Evolutionary conservation across 2,797 vertebrate genomes (phyloP).

Genomic region (Xenentodon cancila): DNA sequence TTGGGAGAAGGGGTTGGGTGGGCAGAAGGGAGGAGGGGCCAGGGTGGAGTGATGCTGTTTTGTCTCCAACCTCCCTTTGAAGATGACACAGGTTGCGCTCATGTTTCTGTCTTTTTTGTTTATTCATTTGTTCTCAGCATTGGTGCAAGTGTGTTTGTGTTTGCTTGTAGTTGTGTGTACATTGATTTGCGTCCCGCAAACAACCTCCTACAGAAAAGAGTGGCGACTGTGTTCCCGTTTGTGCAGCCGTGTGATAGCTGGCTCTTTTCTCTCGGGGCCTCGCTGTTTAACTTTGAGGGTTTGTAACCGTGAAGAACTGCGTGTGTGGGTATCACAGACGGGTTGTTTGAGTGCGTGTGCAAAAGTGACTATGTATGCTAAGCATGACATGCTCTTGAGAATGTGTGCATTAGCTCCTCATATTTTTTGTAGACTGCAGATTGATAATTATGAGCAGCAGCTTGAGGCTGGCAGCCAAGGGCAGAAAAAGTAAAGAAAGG

Average conservation of each 20-base stretch:
- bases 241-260: slow-evolving; percentile 58
- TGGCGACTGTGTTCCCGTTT: slow-evolving; percentile 55
- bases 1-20: slow-evolving; percentile 70
- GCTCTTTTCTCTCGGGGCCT: slow-evolving; percentile 46
- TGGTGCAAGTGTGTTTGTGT: slow-evolving; percentile 41
- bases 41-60: slow-evolving; percentile 53
- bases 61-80: slow-evolving; percentile 79
- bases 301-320: slow-evolving; percentile 47
- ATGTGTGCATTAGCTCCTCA: slow-evolving; percentile 38
- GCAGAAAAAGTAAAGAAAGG: slow-evolving; percentile 28
- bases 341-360: not conserved
- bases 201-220: slow-evolving; percentile 58
- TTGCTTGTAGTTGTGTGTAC: slow-evolving; percentile 61
- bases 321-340: slow-evolving; percentile 12
- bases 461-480: slow-evolving; percentile 52
- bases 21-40: slow-evolving; percentile 43
- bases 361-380: slow-evolving; percentile 9
- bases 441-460: slow-evolving; percentile 68
- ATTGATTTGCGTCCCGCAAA: slow-evolving; percentile 71
- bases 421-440: slow-evolving; percentile 56
- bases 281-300: slow-evolving; percentile 46
- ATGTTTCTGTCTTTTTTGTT: slow-evolving; percentile 63
- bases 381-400: slow-evolving; percentile 21
- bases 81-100: slow-evolving; percentile 63
- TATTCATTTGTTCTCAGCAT: slow-evolving; percentile 54